Evolutionary conservation across 1,140 invertebrate genomes (phyloP), one percentile per base, ranked within the genome.

Genomic region (Teleopsis dalmanni): DNA sequence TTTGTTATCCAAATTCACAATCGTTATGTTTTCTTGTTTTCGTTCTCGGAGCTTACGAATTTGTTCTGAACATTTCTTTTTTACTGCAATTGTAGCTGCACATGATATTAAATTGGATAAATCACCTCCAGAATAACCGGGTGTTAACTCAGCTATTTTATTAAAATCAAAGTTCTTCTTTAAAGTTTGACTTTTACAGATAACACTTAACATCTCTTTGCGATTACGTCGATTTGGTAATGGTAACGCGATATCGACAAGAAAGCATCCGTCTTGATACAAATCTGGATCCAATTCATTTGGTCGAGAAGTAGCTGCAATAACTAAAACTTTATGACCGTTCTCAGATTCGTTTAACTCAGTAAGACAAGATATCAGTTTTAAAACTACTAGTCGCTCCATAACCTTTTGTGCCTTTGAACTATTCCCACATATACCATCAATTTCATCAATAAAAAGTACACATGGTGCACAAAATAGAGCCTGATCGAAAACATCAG

Each of bases 91-190:
- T 65, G 91, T 85, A 6, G 88, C 87, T 23, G 94, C 89, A 73
- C 95, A 88, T 53, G 85, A 79, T 2, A 87, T 82, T 26, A 98
- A 73, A 1, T 91, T 85, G 59, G 85, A 80, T 21, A 99, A 76
- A 80, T 99, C 96, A 10, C 91, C 93, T 18, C 93, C 95, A 27
- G 98, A 94, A 78, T 87, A 98, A n/a, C 95, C 95, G 8, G 95
- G 95, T 26, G 92, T 96, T 19, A 85, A 73, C 56, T 83, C 79
- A 22, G 92, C 90, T 37, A 98, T 72, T 27, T 74, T 71, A 50
- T 78, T 68, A 53, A 84, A 81, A 65, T 87, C 80, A 56, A 94
- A 78, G 57, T 83, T 79, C 18, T 78, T 57, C 43, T 78, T 73
- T 7, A 97, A 64, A 47, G 79, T 78, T 37, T 95, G 68, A 22